Conservation (phyloP, 2,888 invertebrate genomes). For the Limnephilus lunatus region DNA sequence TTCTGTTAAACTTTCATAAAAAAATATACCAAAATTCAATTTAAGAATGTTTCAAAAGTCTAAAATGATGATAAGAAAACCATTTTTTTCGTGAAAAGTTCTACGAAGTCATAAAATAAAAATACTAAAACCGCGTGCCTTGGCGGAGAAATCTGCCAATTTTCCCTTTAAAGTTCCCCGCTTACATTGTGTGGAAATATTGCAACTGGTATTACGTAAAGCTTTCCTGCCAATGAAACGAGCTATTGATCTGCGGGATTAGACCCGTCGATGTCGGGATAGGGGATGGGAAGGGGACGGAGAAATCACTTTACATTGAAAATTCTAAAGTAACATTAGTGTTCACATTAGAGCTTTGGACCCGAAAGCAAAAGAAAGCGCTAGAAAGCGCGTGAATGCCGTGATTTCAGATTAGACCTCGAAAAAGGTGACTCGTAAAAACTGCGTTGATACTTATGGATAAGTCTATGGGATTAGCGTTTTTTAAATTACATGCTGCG, state of each 20-base stretch:
- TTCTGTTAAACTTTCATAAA: not conserved
- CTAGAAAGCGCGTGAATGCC: not conserved
- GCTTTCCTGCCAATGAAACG: slow-evolving; percentile 40
- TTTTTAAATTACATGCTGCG: not conserved
- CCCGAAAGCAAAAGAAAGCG: not conserved
- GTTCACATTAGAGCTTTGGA: not conserved
- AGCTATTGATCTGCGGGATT: slow-evolving; percentile 39
- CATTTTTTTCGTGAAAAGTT: not conserved
- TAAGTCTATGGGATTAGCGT: not conserved
- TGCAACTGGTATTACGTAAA: slow-evolving; percentile 45
- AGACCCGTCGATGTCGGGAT: slow-evolving; percentile 37
- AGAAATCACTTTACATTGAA: slow-evolving; percentile 15
- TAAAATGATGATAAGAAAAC: not conserved
- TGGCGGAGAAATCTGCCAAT: slow-evolving; percentile 37
- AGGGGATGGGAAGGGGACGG: not conserved
- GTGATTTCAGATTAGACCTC: not conserved
- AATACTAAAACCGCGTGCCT: not conserved
- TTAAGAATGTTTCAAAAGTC: not conserved
- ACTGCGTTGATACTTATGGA: not conserved
- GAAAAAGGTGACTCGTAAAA: not conserved
- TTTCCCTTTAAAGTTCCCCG: slow-evolving; percentile 26
- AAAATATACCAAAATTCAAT: not conserved
- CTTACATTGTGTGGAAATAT: slow-evolving; percentile 45
- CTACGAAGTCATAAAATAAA: not conserved
- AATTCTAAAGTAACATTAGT: slow-evolving; percentile 6